Base-by-base conservation (phyloP, 2,797 vertebrate genomes). In the Lates japonicus region DNA sequence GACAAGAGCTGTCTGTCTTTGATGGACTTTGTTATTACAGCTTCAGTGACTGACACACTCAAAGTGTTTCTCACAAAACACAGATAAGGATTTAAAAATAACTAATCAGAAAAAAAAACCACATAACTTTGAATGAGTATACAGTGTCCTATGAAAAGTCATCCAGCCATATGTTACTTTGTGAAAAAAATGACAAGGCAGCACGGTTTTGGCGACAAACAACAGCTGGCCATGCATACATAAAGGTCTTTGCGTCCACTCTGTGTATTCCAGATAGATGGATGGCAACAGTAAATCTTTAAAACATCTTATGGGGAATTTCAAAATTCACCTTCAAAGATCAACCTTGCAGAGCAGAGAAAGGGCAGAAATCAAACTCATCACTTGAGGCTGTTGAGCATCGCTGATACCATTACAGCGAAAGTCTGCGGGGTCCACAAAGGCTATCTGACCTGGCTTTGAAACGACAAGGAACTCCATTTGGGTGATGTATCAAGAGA, bases 221-320 rank as follows among this genome's bases (percentile, higher is more conserved):
- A 94, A 87, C 94, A 94, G 93, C 93, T 94, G 93, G 90, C 78
- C 86, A 55, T 89, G 94, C 88, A 94, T 94, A 92, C 76, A 90
- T 90, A 92, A 91, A 85, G 85, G 81, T 81, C 83, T 78, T 71
- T 60, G 78, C 39, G 76, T 91, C 88, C 85, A 87, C 83, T 63
- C 33, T n/a, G 64, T 39, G 76, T 74, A 59, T 81, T 78, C 64
- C 46, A 48, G 81, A 90, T 79, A 85, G 87, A 93, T 57, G 70
- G 73, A 83, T 79, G 66, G 88, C 78, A 81, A 88, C 78, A 20
- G 58, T 83, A 88, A 83, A 89, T 91, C 88, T 93, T 87, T 78
- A 69, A 86, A 89, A 88, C 73, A 82, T 90, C 85, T 83, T 82
- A 74, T 29, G 37, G 60, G 63, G 80, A 81, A 74, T 83, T 86